Evolutionary conservation across 2,888 invertebrate species (phyloP), one percentile per base, ranked within the genome.

Genomic region (Lasioglossum malachurum): DNA sequence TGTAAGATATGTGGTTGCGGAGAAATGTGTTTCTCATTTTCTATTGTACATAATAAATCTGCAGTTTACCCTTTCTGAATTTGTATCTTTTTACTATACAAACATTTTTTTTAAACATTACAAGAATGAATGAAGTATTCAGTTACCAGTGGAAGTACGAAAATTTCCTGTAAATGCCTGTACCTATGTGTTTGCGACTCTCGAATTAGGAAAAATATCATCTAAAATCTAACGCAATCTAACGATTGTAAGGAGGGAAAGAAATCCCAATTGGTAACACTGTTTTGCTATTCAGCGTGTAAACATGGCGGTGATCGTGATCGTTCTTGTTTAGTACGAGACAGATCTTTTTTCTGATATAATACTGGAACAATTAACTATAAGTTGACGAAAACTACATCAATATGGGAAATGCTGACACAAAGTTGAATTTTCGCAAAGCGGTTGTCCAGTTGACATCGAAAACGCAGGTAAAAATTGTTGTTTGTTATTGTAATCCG

Each of bases 371-470:
- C 71, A 77, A 19, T 82, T 67, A 72, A 78, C 57, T 75, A 41
- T 35, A 57, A 64, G 75, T 64, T 16, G 27, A 64, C 4, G 49
- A 74, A 82, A 57, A 64, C 35, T 27, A 69, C 27, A 82, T 73
- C 84, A 90, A 80, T 82, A 99, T 99, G 99, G 99, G 99, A 92
- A 99, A 99, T 96, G 97, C 99, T 86, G 99, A 99, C 95, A 99
- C 99, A 86, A 99, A 99, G 96, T 96, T 99, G 89, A 99, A 99
- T 96, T 99, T 99, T 96, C 97, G 99, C 87, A 99, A 99, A 96
- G 99, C 99, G 91, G 99, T 99, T 76, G 98, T 99, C 76, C 99
- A 99, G 95, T 96, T 99, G 80, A 99, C 99, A 80, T 98, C 99
- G 0, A 99, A 99, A 96, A 98, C 98, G 84, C 98, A 99, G 97